Percentiles rank a stretch among this genome's conserved stretches.
phyloP scores from a whole-genome alignment of 2,113 vertebrate species.

The Ctenodactylus gundi region DNA sequence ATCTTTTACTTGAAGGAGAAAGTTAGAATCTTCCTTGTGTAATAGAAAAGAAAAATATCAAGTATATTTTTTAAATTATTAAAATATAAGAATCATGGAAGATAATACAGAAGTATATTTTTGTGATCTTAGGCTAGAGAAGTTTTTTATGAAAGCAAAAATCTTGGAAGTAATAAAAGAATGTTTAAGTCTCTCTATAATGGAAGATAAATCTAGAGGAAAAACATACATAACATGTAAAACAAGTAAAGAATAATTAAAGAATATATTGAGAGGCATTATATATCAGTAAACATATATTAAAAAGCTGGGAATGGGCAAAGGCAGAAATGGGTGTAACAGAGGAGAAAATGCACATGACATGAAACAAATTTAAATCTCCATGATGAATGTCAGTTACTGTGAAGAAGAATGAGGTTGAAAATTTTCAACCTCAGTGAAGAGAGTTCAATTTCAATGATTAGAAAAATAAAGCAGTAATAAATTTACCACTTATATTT shows the following conservation, averaged over 20 bases:
- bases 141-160: neutral
- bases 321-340: neutral
- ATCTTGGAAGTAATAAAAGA: neutral
- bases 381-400: neutral
- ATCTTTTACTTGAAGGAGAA: neutral
- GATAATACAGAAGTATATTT: too few species aligned
- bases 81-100: neutral
- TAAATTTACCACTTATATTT: neutral
- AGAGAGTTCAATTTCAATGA: too few species aligned
- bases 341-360: too few species aligned
- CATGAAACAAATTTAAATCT: neutral
- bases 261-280: too few species aligned
- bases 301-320: neutral
- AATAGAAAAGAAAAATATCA: neutral
- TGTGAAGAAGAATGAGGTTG: neutral
- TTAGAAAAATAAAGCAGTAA: accelerated
- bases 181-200: neutral
- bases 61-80: too few species aligned
- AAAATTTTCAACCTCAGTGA: too few species aligned
- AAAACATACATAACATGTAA: too few species aligned
- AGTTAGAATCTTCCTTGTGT: neutral
- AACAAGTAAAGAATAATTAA: too few species aligned
- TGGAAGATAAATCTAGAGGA: neutral
- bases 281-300: too few species aligned
- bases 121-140: neutral